Conservation (phyloP, 2,113 vertebrate species). For the Nymphicus hollandicus region DNA sequence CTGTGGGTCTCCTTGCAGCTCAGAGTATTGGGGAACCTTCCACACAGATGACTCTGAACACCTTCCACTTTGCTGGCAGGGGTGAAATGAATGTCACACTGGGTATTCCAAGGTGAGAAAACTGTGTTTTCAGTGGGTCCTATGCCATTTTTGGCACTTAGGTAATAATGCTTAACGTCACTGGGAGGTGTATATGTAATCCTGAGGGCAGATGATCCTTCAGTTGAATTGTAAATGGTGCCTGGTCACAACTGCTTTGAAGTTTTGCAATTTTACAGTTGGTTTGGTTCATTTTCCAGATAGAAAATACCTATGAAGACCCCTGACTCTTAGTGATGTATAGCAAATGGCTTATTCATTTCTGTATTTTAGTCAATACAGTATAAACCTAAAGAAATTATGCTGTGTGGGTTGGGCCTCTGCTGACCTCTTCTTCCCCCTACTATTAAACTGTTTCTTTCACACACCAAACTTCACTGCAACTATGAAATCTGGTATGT, state of each 20-base stretch:
- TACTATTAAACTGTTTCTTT: neutral
- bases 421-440: neutral
- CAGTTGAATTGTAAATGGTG: neutral
- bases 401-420: neutral
- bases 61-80: constrained; percentile 98
- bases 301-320: neutral
- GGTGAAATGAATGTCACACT: constrained; percentile 99
- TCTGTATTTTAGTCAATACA: neutral
- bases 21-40: constrained; percentile 98
- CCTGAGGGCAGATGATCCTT: neutral
- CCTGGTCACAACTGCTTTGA: neutral
- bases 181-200: neutral
- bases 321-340: neutral
- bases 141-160: neutral
- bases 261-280: neutral
- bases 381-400: neutral
- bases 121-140: neutral
- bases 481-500: neutral
- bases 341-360: neutral
- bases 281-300: neutral
- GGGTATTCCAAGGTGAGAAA: constrained; percentile 91
- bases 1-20: constrained; percentile 92
- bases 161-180: neutral
- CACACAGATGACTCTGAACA: constrained; percentile 99
- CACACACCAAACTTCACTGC: neutral